Evolutionary conservation across 1,140 invertebrate genomes (phyloP).

Genomic region (Drosophila auraria): DNA sequence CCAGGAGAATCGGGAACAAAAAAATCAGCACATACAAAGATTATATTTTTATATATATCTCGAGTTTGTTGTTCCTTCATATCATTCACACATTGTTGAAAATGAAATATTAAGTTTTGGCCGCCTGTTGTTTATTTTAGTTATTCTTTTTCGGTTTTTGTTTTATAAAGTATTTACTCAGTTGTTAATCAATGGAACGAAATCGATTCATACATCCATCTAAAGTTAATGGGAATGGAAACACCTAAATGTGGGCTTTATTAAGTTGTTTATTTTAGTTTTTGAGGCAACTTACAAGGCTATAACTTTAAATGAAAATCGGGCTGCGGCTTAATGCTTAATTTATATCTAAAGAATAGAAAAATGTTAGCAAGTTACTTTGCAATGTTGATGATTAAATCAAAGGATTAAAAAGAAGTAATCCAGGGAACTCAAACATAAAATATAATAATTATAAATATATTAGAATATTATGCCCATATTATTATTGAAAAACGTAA

Average conservation of each 20-base stretch:
- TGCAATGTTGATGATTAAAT: too few relatives aligned
- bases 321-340: too few relatives aligned
- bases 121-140: constrained; percentile 58
- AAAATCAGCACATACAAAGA: constrained; percentile 39
- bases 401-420: too few relatives aligned
- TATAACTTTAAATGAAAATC: too few relatives aligned
- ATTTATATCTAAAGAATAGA: not conserved
- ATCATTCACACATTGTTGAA: constrained; percentile 71
- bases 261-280: not conserved
- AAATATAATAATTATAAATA: too few relatives aligned
- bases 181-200: constrained; percentile 7
- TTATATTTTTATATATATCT: constrained; percentile 64
- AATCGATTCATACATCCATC: constrained; percentile 8
- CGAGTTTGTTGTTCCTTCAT: constrained; percentile 45
- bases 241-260: not conserved
- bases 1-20: constrained; percentile 10
- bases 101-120: constrained; percentile 65
- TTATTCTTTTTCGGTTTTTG: constrained; percentile 13
- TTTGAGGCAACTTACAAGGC: too few relatives aligned
- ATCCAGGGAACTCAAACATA: too few relatives aligned
- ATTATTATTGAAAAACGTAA: too few relatives aligned
- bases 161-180: constrained; percentile 3
- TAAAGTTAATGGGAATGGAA: not conserved
- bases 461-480: not conserved
- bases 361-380: too few relatives aligned